A percentile compares a stretch with the other conserved stretches of the same genome.
Evolutionary conservation across 2,113 vertebrate genomes (phyloP).

Genomic region (Typhlomys cinereus): DNA sequence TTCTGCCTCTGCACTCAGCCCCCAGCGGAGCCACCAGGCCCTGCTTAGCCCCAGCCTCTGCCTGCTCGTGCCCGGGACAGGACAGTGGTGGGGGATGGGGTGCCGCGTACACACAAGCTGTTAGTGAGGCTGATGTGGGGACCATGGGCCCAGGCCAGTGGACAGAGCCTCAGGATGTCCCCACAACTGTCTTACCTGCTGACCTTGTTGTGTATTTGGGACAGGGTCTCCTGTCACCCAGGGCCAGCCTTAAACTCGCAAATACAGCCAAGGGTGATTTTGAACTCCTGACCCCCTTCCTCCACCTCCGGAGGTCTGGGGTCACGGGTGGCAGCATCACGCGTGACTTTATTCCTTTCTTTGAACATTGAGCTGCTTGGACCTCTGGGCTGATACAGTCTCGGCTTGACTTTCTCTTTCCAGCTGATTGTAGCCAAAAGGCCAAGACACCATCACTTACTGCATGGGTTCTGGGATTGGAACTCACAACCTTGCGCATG

Average conservation of each 20-base stretch:
- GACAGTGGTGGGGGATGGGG: too few relatives aligned
- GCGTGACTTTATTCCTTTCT: not conserved
- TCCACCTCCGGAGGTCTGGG: not conserved
- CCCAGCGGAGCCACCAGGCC: slow-evolving; percentile 41
- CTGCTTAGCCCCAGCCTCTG: not conserved
- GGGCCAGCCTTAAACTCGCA: not conserved
- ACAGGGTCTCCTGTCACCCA: not conserved
- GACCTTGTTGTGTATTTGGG: not conserved
- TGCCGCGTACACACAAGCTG: not conserved
- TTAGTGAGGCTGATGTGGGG: too few relatives aligned
- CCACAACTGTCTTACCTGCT: too few relatives aligned
- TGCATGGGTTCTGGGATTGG: not conserved
- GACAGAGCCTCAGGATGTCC: not conserved
- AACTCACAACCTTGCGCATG: not conserved
- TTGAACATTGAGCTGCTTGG: not conserved
- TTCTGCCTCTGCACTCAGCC: slow-evolving; percentile 41
- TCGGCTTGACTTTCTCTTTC: not conserved
- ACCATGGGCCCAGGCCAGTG: not conserved
- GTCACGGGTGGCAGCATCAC: not conserved
- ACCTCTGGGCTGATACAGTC: accelerated
- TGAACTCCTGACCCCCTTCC: not conserved
- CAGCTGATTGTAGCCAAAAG: too few relatives aligned
- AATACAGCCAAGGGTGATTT: not conserved
- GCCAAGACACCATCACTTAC: too few relatives aligned
- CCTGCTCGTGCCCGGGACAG: not conserved